A percentile compares a stretch with the other conserved stretches of the same genome.
Evolutionary conservation across 2,113 vertebrate genomes (phyloP).

Genomic region (Equus quagga): DNA sequence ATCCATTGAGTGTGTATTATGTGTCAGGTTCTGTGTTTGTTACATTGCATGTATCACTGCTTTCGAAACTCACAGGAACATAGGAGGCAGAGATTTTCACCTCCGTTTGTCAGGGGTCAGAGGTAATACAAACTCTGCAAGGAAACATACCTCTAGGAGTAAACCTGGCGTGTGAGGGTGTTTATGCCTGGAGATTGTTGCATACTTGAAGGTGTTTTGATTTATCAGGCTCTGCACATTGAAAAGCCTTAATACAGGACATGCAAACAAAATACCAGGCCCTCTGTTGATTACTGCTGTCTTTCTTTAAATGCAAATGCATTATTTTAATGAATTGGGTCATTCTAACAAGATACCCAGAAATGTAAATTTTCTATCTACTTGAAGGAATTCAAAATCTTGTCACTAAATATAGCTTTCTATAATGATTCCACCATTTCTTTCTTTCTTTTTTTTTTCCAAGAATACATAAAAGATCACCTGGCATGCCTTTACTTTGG

Average conservation of each 20-base stretch:
- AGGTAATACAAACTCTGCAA: background rate
- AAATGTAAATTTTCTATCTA: background rate
- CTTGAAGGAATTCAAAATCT: background rate
- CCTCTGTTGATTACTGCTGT: background rate
- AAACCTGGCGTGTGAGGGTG: background rate
- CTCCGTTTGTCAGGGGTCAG: background rate
- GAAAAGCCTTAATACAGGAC: background rate
- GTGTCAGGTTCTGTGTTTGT: background rate
- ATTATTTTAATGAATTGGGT: background rate
- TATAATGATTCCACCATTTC: background rate
- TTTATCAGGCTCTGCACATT: background rate
- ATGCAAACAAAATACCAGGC: background rate
- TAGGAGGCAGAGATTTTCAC: background rate
- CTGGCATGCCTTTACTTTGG: background rate
- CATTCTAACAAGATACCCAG: background rate
- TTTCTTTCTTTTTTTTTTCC: background rate
- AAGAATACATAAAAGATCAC: constrained; percentile 57
- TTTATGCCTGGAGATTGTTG: background rate
- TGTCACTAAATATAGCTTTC: background rate
- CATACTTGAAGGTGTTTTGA: background rate
- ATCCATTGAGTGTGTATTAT: background rate
- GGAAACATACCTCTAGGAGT: background rate
- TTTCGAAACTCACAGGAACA: background rate
- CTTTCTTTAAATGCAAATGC: background rate
- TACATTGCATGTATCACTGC: background rate